Evolutionary conservation across 2,888 invertebrate genomes (phyloP), one percentile per base, ranked within the genome.

Genomic region (Oxyscelio sp.): DNA sequence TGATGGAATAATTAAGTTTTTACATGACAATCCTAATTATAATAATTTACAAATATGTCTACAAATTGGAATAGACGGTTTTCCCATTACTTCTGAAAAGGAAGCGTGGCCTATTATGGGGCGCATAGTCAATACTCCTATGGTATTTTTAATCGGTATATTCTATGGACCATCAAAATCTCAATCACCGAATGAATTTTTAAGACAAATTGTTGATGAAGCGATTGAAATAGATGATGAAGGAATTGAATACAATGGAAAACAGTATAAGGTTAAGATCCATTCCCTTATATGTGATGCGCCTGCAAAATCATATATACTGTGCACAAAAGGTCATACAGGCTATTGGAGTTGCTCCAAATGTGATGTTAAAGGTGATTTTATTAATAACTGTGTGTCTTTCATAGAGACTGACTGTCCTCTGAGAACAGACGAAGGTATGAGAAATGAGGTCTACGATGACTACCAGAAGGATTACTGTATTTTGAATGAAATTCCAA

Each of bases 281-380:
- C 19, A 15, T 9, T 15, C 48, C 2, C 9, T 48, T 5, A 17
- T 48, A 19, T 48, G 48, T 17, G 17, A 48, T 17, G 48, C 48
- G 2, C 59, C 59, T 2, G 59, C 40, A 2, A 59, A 59, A 21
- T 38, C 59, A 9, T 59, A 21, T 22, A 22, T n/a, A 5, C 5
- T 40, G 6, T 40, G 40, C 9, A 59, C 40, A 6, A 21, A 40
- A 59, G 59, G 38, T 17, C 59, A 59, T 21, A 21, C 40, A 21
- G 59, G 38, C 4, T 21, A 59, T n/a, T n/a, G 11, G 13, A 66
- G 66, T 40, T 66, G 66, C 15, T 52, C 52, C 4, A 66, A 66
- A 38, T 66, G 66, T 27, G 8, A n/a, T 19, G 52, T 66, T 1
- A 21, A 66, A 15, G 52, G 66, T 1, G 24, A 66, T 1, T 66